Evolutionary conservation across 1,140 invertebrate species (phyloP).

Genomic region (Cotesia typhae): DNA sequence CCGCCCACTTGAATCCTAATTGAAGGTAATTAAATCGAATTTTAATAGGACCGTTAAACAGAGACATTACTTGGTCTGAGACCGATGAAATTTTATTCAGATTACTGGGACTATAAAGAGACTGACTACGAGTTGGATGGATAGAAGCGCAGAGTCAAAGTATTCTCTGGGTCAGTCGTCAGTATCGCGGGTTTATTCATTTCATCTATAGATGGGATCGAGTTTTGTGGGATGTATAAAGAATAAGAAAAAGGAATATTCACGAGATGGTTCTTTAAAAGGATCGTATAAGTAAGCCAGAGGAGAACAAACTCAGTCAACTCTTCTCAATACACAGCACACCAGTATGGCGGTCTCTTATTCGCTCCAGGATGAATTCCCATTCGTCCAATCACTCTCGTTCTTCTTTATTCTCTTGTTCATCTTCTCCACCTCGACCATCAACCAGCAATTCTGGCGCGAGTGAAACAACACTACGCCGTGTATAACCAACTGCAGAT

Average conservation of each 20-base stretch:
- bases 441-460: constrained; percentile 24
- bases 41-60: constrained; percentile 56
- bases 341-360: constrained; percentile 48
- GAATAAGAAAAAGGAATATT: constrained; percentile 30
- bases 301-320: no score
- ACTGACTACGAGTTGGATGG: background rate
- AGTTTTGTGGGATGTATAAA: constrained; percentile 26
- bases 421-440: constrained; percentile 35
- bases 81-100: constrained; percentile 22
- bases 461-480: constrained; percentile 1
- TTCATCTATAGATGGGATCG: constrained; percentile 9
- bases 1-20: constrained; percentile 36
- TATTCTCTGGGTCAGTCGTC: constrained; percentile 14
- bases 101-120: no score
- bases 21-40: constrained; percentile 56
- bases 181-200: no score
- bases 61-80: constrained; percentile 48
- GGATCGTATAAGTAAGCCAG: background rate
- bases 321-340: constrained; percentile 1
- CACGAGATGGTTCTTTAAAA: constrained; percentile 21
- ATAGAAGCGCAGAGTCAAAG: no score
- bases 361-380: constrained; percentile 45
- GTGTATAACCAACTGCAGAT: no score
- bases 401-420: constrained; percentile 32
- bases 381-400: constrained; percentile 58